Evolutionary conservation across 2,888 invertebrate genomes (phyloP).

Genomic region (Agapostemon virescens): DNA sequence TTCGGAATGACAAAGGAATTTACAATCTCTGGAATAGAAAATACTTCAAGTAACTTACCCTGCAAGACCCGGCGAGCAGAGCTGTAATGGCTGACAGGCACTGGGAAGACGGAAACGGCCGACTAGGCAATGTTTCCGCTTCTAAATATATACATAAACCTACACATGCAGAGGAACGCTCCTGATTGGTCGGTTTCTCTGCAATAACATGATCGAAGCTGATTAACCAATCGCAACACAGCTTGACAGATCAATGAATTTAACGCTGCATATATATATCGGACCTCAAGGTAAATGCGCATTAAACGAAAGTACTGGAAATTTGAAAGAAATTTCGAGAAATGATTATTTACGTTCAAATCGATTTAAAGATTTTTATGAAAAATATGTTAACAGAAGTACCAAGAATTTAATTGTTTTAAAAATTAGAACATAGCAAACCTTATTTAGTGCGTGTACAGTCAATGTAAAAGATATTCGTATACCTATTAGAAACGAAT

Average conservation of each 20-base stretch:
- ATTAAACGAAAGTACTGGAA: constrained; percentile 7
- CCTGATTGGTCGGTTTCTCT: constrained; percentile 38
- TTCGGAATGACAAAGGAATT: constrained; percentile 10
- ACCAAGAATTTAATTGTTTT: background rate
- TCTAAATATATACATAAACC: constrained; percentile 32
- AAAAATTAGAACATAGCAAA: background rate
- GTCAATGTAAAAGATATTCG: too few relatives aligned
- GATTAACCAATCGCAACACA: constrained; percentile 31
- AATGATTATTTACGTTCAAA: background rate
- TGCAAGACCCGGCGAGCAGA: constrained; percentile 77
- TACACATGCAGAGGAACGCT: constrained; percentile 2
- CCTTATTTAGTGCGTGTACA: background rate
- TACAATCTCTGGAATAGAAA: background rate
- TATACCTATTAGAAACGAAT: too few relatives aligned
- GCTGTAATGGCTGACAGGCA: constrained; percentile 78
- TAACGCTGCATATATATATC: constrained; percentile 10
- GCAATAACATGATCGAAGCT: background rate
- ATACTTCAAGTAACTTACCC: constrained; percentile 48
- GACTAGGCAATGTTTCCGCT: constrained; percentile 71
- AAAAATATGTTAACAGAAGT: background rate
- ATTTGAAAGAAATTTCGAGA: background rate
- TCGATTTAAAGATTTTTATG: background rate
- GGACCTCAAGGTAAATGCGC: constrained; percentile 19
- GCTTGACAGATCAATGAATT: constrained; percentile 47
- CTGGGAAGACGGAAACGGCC: constrained; percentile 77